phyloP scores from a whole-genome alignment of 2,797 vertebrate genomes.

The Bovichtus variegatus region DNA sequence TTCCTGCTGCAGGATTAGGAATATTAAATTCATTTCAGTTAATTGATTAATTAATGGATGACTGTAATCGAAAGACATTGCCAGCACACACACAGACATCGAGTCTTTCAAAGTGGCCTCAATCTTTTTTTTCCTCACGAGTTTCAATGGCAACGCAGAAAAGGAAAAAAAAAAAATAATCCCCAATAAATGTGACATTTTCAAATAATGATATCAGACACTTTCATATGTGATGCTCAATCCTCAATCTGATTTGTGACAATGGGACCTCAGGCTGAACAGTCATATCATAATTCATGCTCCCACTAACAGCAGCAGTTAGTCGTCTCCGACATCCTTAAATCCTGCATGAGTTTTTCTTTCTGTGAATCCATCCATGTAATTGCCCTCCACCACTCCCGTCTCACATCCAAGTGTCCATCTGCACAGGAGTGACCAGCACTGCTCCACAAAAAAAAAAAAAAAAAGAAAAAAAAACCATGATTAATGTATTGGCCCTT shows the following conservation, averaged over 20 bases:
- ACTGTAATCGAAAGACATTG: background rate
- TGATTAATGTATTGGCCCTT: background rate
- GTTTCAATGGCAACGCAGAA: background rate
- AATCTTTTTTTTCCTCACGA: background rate
- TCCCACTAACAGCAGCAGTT: conserved; percentile 15
- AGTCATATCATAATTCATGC: conserved; percentile 39
- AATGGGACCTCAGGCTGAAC: conserved; percentile 29
- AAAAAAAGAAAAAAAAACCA: too few species aligned
- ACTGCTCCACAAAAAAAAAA: conserved; percentile 15
- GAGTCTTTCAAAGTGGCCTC: background rate
- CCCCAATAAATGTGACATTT: conserved; percentile 20
- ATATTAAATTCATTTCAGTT: background rate
- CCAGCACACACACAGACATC: background rate
- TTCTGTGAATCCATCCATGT: conserved; percentile 54
- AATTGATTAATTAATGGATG: background rate
- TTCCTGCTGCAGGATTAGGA: background rate
- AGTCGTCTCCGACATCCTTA: conserved; percentile 25
- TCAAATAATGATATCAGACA: conserved; percentile 39
- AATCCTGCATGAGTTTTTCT: conserved; percentile 34
- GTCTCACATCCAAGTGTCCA: conserved; percentile 45
- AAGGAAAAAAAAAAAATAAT: background rate
- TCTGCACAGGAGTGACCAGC: conserved; percentile 50
- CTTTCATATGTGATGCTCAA: conserved; percentile 33
- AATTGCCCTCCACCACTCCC: conserved; percentile 27
- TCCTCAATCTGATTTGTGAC: conserved; percentile 34